Percentiles rank a stretch among this genome's conserved stretches.
These are phyloP conservation scores for Yponomeuta evonymella DNA, from an alignment of 2,888 invertebrate genomes.

Conservation along the genomic window DNA sequence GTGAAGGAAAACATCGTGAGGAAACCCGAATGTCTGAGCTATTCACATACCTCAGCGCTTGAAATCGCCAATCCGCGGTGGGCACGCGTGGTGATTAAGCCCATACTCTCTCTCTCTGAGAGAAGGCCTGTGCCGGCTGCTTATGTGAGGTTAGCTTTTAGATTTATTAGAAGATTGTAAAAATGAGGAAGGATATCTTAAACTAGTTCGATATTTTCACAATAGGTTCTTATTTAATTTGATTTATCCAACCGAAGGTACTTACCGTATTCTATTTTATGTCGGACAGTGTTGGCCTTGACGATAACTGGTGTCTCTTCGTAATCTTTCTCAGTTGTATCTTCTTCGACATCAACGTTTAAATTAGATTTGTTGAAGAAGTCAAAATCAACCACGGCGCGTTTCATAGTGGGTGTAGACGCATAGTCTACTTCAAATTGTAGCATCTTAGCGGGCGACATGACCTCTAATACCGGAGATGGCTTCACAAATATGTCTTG, in stretches of 20 bases:
- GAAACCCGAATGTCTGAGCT: too few species aligned
- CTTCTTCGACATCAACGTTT: constrained; percentile 24
- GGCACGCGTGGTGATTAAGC: too few species aligned
- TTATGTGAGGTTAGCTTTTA: too few species aligned
- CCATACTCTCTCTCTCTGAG: too few species aligned
- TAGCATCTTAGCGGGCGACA: constrained; percentile 68
- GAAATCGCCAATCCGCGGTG: too few species aligned
- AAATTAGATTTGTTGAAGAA: constrained; percentile 58
- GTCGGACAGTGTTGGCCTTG: constrained; percentile 55
- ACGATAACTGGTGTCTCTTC: constrained; percentile 58
- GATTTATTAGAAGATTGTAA: too few species aligned
- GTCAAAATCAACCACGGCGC: constrained; percentile 61
- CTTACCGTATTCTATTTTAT: constrained; percentile 68
- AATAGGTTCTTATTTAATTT: background rate
- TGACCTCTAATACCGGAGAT: constrained; percentile 53
- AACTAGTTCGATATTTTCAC: too few species aligned
- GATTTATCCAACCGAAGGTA: background rate
- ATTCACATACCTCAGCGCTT: too few species aligned
- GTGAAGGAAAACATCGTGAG: too few species aligned
- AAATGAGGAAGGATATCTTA: too few species aligned
- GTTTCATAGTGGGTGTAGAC: constrained; percentile 64
- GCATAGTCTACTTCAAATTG: constrained; percentile 57
- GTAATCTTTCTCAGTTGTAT: constrained; percentile 28
- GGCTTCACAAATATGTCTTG: constrained; percentile 52
- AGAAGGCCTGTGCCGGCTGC: too few species aligned